Percentiles rank a stretch among this genome's conserved stretches.
phyloP scores from a whole-genome alignment of 2,888 invertebrate species.

The Lochmaea capreae region DNA sequence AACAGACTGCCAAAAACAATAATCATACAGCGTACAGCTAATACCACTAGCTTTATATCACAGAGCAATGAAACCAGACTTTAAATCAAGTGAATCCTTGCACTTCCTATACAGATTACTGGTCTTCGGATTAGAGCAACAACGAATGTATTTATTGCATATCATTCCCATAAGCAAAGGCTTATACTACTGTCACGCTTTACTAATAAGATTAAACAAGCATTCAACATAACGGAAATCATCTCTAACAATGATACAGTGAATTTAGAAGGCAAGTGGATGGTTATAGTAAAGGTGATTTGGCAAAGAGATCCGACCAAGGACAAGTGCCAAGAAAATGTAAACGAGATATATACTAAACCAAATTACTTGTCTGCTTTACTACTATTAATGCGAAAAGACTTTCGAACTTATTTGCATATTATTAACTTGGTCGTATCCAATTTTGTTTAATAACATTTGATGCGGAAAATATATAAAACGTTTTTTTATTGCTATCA shows the following conservation, averaged over 20 bases:
- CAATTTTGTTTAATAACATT: not conserved
- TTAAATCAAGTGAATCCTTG: conserved; percentile 5
- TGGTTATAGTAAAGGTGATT: conserved; percentile 34
- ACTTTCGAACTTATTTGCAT: conserved; percentile 3
- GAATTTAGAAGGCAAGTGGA: conserved; percentile 13
- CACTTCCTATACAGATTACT: conserved; percentile 3
- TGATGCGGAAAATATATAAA: not conserved
- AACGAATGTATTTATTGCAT: conserved; percentile 38
- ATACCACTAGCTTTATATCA: not conserved
- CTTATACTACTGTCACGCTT: conserved; percentile 38
- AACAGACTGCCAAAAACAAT: not conserved
- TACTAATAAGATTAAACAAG: conserved; percentile 53
- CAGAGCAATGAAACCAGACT: not conserved
- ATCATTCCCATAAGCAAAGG: conserved; percentile 42
- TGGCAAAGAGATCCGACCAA: conserved; percentile 19
- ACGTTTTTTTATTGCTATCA: no score
- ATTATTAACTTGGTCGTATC: not conserved
- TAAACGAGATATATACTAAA: conserved; percentile 20
- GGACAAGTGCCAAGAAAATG: conserved; percentile 50
- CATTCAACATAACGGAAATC: conserved; percentile 46
- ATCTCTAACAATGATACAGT: conserved; percentile 52
- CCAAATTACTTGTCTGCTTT: conserved; percentile 26
- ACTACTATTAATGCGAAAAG: conserved; percentile 25
- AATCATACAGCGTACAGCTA: not conserved
- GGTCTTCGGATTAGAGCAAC: conserved; percentile 3